Base-by-base conservation (phyloP, 2,888 invertebrate genomes). In the Hydroisotoma schaefferi region DNA sequence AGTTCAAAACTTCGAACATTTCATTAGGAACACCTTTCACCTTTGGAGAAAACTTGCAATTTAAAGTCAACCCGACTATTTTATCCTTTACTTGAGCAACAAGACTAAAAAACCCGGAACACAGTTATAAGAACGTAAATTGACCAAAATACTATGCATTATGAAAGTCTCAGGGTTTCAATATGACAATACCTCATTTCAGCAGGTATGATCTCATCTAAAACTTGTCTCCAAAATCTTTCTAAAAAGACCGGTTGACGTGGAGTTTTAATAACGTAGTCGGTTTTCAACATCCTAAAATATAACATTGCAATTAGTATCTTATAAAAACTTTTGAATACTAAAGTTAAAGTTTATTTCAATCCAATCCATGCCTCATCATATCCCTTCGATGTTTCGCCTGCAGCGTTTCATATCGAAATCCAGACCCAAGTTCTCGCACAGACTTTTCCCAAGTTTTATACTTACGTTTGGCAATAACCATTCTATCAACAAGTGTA, bases 211-310 rank as follows among this genome's bases (percentile, higher is more conserved):
- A 49, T 28, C 18, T 49, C 49, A 18, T 49, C 49, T 6, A 49
- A 25, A 2, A 26, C 49, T 27, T 26, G 49, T 8, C 12, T 6
- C 49, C 49, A 49, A 27, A 8, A 49, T 4, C 49, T 27, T 23
- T 49, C 49, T 18, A 49, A 49, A 25, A 27, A 20, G 40, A 40
- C 40, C 3, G 40, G 40, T 40, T 40, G 5, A 15, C 40, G n/a
- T 8, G 40, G 40, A 20, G n/a, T 15, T 10, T 40, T 40, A 4
- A 40, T 8, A 4, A 8, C 20, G 40, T 40, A 40, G 40, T 40
- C 40, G 5, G 15, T 5, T 40, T 40, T 40, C n/a, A 40, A 40
- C 20, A 40, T 5, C n/a, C 40, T 40, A 15, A 15, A 40, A 10
- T n/a, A n/a, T n/a, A n/a, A 40, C 15, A 40, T 40, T 22, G 18